Base-by-base conservation (phyloP, 2,888 invertebrate species). In the Hirtodrosophila confusa region DNA sequence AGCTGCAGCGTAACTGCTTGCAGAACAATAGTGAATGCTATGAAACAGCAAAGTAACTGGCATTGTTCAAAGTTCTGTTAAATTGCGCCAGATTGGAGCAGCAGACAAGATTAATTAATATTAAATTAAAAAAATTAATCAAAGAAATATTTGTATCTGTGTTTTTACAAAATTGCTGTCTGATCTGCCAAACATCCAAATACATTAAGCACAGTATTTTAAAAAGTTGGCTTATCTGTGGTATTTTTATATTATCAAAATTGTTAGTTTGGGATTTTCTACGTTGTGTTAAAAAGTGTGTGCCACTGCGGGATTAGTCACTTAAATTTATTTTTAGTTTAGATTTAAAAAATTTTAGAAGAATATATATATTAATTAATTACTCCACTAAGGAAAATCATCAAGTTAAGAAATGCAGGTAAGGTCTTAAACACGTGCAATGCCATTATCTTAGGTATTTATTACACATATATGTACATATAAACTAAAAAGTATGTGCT, bases 361-460 rank as follows among this genome's bases (percentile, higher is more conserved):
- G 5, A 12, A 17, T n/a, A 17, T 17, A 17, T 17, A 17, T 35
- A 7, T 3, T 33, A 33, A 10, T 44, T 37, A 29, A 12, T 0
- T 29, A 4, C 23, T 23, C 11, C 10, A 3, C 7, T 2, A 23
- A 24, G 36, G 9, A 17, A 11, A 24, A 27, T 11, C 8, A 6
- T 10, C n/a, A n/a, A 33, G 23, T n/a, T 17, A 67, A 41, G 61
- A 71, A 62, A 71, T 71, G 72, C 71, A 71, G 72, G 71, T 62
- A 31, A 37, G 71, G 1, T 12, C 9, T n/a, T 2, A 8, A 6
- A 4, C 6, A 7, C 1, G 5, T 1, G 7, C 10, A 17, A 7
- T 33, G n/a, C 4, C 0, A 8, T 12, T 8, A 3, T 11, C 9
- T 24, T 5, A 27, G 3, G n/a, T 8, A 11, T 17, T 6, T 49